Percentiles rank a stretch among this genome's conserved stretches.
phyloP scores from a whole-genome alignment of 2,797 vertebrate genomes.

The Fistularia commersonii region DNA sequence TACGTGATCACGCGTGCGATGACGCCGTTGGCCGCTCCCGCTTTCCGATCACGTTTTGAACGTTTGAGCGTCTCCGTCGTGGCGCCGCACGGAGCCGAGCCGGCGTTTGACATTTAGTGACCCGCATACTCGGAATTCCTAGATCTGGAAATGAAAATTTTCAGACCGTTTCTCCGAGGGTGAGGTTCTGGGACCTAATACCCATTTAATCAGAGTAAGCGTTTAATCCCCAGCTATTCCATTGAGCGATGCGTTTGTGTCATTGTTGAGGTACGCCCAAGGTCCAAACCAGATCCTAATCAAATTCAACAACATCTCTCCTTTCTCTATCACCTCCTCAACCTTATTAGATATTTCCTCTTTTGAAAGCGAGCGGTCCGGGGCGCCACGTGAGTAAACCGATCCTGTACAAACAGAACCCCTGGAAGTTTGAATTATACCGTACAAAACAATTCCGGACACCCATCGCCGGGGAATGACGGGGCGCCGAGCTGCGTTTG shows the following conservation, averaged over 20 bases:
- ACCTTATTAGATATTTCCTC: slow-evolving; percentile 62
- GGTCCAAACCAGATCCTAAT: slow-evolving; percentile 54
- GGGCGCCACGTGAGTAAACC: slow-evolving; percentile 34
- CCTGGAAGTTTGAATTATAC: slow-evolving; percentile 46
- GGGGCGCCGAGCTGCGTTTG: slow-evolving; percentile 36
- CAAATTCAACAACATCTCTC: slow-evolving; percentile 53
- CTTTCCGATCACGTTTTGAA: too few relatives aligned
- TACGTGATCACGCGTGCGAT: too few relatives aligned
- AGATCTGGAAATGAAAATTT: slow-evolving; percentile 47
- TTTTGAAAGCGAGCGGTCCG: slow-evolving; percentile 23
- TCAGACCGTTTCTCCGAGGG: slow-evolving; percentile 42
- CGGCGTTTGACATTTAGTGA: slow-evolving; percentile 36
- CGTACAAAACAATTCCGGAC: slow-evolving; percentile 50
- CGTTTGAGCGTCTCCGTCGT: slow-evolving; percentile 23
- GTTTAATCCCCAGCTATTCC: slow-evolving; percentile 48
- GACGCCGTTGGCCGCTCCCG: too few relatives aligned
- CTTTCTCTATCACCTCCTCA: slow-evolving; percentile 33
- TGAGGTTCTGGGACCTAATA: slow-evolving; percentile 41
- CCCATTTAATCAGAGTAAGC: slow-evolving; percentile 53
- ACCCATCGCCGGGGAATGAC: slow-evolving; percentile 33
- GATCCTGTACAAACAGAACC: slow-evolving; percentile 54
- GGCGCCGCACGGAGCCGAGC: slow-evolving; percentile 16
- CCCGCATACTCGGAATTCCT: slow-evolving; percentile 39
- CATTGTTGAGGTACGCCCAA: slow-evolving; percentile 43
- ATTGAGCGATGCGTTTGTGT: slow-evolving; percentile 32